Evolutionary conservation across 2,797 vertebrate species (phyloP), one percentile per base, ranked within the genome.

Genomic region (Siniperca undulata): DNA sequence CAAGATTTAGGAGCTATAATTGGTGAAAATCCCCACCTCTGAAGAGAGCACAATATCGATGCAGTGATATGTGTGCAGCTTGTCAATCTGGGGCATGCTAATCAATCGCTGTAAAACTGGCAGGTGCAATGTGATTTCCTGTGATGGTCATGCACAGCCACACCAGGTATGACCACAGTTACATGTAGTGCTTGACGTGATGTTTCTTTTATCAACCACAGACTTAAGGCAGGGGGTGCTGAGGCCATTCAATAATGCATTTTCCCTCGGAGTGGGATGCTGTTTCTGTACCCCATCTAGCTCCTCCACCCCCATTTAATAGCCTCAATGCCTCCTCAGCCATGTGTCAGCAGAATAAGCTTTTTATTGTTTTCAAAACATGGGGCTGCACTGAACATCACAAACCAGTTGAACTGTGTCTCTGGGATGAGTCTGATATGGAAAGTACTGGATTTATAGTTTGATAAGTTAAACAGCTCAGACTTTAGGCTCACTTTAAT

Each of bases 291-390:
- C 10, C 60, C 55, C 67, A 62, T 74, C 72, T 10, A 56, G 52
- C 69, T 72, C 27, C 73, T 73, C 58, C 72, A 52, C 16, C 44
- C 70, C 42, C 12, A 19, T 78, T 74, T 86, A 91, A 85, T 61
- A 71, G 78, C 74, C 66, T 74, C 44, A 17, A 7, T 79, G 80
- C 80, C 82, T 82, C 58, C 65, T 77, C 78, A 72, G 81, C 50
- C 52, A 3, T 80, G 85, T 81, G 86, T 93, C 91, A 91, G 91
- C 87, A 88, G 61, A 89, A 87, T 36, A 19, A 9, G 70, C 80
- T 78, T 79, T 84, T 66, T 62, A 76, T 53, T 62, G 52, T 65
- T 72, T 50, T 68, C n/a, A 22, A 62, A 78, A 74, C 74, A 72
- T 12, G 16, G 56, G 46, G 36, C 52, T 59, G 62, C 59, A 55